A percentile compares a stretch with the other conserved stretches of the same genome.
Conservation (phyloP, 2,888 invertebrate genomes). For the Parochlus steinenii region DNA sequence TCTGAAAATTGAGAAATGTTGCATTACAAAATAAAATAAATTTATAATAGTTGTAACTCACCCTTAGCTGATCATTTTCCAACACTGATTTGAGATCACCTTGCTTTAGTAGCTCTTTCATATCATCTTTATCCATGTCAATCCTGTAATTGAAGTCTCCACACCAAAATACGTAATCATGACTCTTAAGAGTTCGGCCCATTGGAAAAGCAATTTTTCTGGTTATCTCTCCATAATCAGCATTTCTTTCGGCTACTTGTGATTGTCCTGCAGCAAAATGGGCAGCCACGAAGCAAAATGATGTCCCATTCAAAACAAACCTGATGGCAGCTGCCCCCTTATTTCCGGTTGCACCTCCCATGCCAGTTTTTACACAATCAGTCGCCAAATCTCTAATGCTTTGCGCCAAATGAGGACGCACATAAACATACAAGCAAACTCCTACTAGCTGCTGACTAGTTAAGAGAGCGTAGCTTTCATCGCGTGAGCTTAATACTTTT, state of each 20-base stretch:
- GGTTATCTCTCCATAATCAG: constrained; percentile 91
- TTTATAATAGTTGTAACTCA: constrained; percentile 16
- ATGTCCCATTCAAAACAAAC: constrained; percentile 80
- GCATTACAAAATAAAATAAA: neutral
- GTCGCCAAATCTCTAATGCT: constrained; percentile 84
- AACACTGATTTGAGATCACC: constrained; percentile 54
- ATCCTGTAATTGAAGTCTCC: constrained; percentile 98
- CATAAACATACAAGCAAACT: constrained; percentile 90
- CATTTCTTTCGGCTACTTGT: constrained; percentile 86
- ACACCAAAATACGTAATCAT: constrained; percentile 98
- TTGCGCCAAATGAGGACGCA: constrained; percentile 75
- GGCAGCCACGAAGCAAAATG: constrained; percentile 94
- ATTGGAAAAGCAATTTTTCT: constrained; percentile 80
- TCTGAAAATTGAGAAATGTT: constrained; percentile 24
- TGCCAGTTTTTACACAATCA: constrained; percentile 93
- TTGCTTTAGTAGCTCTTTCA: constrained; percentile 60
- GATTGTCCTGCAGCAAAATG: constrained; percentile 99
- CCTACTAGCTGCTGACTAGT: constrained; percentile 94
- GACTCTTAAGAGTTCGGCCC: constrained; percentile 81
- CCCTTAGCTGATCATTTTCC: constrained; percentile 71
- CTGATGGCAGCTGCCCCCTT: constrained; percentile 92
- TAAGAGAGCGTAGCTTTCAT: constrained; percentile 72
- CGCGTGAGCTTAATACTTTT: constrained; percentile 69
- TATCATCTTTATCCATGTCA: constrained; percentile 87
- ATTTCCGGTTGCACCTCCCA: constrained; percentile 62